Evolutionary conservation across 2,797 vertebrate genomes (phyloP), one percentile per base, ranked within the genome.

Genomic region (Hemibagrus guttatus): DNA sequence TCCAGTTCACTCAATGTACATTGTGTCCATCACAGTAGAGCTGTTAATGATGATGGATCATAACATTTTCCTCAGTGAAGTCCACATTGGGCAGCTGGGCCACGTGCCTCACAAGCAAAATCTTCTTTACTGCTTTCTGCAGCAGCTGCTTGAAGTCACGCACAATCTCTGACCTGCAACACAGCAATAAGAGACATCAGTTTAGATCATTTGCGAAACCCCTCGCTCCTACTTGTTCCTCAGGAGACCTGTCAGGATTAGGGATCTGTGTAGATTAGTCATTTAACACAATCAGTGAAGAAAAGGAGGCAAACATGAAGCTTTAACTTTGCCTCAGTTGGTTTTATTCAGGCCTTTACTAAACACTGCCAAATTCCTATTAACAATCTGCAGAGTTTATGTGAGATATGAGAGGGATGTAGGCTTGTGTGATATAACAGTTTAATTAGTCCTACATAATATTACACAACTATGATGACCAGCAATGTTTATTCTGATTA

Each of bases 41-140:
- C 52, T 42, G 35, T 94, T 91, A 94, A 91, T 92, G 93, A 87
- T 93, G 94, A 3, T 61, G 78, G 90, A 93, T 89, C 92, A 93
- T 88, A 84, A 93, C 84, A 31, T 90, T 93, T 85, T 87, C 87
- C 23, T 9, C 93, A 90, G 93, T 92, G 75, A 31, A n/a, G 0
- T 95, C 92, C 4, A 71, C 59, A 3, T 52, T 14, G 56, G 87
- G 83, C 69, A 93, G 74, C 86, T 94, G 92, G 16, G 90, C 88
- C 80, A 94, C 90, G 0, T 92, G 89, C 0, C 91, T 92, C 74
- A 95, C 87, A 21, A 93, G 90, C 2, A 93, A 84, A 87, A 95
- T 91, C 91, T 91, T 94, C 92, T 88, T 94, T 85, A 95, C 94
- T 0, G 93, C 93, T 86, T 94, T 95, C 90, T 95, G 93, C 56